Evolutionary conservation across 2,113 vertebrate species (phyloP).

Genomic region (Geococcyx californianus): DNA sequence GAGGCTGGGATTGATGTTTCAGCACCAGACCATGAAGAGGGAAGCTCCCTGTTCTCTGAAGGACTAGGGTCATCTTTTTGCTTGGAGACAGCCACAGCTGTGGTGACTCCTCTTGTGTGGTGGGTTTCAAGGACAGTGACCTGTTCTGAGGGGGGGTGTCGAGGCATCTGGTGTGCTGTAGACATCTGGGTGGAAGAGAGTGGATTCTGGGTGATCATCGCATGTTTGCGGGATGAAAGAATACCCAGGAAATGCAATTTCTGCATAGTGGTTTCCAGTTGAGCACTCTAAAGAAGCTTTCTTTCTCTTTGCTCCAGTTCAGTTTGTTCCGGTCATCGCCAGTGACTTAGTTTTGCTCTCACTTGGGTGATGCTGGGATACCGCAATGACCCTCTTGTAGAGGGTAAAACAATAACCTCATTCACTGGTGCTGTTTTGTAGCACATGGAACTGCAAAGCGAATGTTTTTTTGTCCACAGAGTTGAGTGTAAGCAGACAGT

Average conservation of each 20-base stretch:
- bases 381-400: background rate
- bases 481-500: background rate
- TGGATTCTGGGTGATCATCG: background rate
- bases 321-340: background rate
- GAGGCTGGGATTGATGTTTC: background rate
- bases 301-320: background rate
- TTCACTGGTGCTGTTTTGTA: background rate
- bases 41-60: background rate
- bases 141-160: accelerated
- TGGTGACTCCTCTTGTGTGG: background rate
- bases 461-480: background rate
- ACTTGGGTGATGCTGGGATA: background rate
- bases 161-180: accelerated
- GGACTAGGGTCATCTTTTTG: background rate
- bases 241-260: accelerated
- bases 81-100: background rate
- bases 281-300: background rate
- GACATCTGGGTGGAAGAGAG: background rate
- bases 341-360: background rate
- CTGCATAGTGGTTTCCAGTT: background rate
- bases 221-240: accelerated
- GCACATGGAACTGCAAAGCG: background rate
- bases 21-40: background rate
- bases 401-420: background rate
- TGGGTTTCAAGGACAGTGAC: background rate